Percentiles rank a stretch among this genome's conserved stretches.
Conservation (phyloP, 2,888 invertebrate genomes). For the Omphaloscelis lunosa region DNA sequence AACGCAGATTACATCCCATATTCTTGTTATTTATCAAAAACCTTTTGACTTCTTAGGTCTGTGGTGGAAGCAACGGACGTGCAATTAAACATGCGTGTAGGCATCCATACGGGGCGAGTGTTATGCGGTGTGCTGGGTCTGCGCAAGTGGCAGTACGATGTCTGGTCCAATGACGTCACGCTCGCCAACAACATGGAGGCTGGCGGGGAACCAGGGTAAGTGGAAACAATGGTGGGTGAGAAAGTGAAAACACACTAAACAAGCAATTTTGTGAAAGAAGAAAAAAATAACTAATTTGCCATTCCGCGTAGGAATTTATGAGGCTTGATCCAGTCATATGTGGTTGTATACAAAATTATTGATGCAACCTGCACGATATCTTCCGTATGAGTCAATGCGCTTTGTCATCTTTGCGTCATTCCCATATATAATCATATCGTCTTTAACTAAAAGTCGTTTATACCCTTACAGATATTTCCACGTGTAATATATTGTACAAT, state of each 20-base stretch:
- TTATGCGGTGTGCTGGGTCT: conserved; percentile 97
- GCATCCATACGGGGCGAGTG: conserved; percentile 97
- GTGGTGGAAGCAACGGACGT: conserved; percentile 98
- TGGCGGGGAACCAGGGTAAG: conserved; percentile 96
- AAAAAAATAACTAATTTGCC: background rate
- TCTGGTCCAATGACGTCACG: conserved; percentile 98
- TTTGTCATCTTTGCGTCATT: conserved; percentile 25
- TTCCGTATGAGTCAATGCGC: conserved; percentile 23
- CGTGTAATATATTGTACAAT: conserved; percentile 15
- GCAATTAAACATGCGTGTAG: conserved; percentile 97
- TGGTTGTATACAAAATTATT: conserved; percentile 3
- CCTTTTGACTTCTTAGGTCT: conserved; percentile 86
- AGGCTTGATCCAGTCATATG: background rate
- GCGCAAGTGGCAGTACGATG: conserved; percentile 98
- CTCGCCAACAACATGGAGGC: conserved; percentile 97
- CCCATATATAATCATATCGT: background rate
- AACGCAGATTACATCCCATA: too few species aligned
- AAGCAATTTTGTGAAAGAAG: background rate
- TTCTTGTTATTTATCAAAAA: background rate
- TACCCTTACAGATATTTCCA: background rate
- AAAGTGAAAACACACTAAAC: background rate
- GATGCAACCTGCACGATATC: conserved; percentile 15
- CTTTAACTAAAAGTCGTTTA: conserved; percentile 9
- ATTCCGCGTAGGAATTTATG: background rate
- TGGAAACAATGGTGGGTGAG: background rate